Conservation (phyloP, 2,113 vertebrate genomes). For the Lamprotornis superbus region DNA sequence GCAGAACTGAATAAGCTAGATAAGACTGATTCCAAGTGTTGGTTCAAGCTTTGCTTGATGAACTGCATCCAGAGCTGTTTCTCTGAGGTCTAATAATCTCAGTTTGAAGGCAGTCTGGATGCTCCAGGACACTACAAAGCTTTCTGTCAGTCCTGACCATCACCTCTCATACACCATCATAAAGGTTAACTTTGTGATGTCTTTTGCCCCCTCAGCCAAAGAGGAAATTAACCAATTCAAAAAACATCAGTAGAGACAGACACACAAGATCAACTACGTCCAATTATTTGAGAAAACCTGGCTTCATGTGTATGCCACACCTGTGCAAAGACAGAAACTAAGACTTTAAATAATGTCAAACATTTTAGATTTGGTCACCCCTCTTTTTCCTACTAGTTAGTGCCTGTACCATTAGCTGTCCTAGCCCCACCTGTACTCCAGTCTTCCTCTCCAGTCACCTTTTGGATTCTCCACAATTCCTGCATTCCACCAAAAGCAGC, state of each 20-base stretch:
- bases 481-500: background rate
- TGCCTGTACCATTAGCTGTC: background rate
- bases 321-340: background rate
- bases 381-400: background rate
- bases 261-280: background rate
- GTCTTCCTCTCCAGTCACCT: background rate
- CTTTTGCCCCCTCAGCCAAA: background rate
- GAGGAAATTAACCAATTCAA: background rate
- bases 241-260: background rate
- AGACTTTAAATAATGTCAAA: background rate
- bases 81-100: background rate
- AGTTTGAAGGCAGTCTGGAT: background rate
- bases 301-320: accelerated
- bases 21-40: background rate
- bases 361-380: background rate
- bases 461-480: background rate
- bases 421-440: background rate
- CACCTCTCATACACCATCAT: background rate
- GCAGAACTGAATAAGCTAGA: background rate
- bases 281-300: background rate
- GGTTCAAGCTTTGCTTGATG: background rate
- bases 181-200: background rate
- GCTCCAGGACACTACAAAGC: background rate
- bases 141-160: background rate
- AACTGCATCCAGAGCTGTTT: background rate